Percentiles rank a stretch among this genome's conserved stretches.
Conservation (phyloP, 2,113 vertebrate genomes). For the Lanius ludovicianus region DNA sequence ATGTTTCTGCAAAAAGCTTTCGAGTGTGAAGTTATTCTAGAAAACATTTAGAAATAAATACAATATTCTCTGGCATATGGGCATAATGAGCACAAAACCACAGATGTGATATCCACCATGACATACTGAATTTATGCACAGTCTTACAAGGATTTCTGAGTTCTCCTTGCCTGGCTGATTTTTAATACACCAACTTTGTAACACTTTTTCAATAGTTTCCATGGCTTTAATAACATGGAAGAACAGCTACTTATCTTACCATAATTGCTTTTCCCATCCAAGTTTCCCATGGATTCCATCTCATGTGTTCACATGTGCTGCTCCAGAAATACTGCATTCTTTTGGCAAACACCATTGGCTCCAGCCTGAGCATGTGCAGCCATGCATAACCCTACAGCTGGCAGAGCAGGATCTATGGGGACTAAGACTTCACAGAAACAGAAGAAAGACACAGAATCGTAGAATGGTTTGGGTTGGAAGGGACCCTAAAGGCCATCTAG, state of each 20-base stretch:
- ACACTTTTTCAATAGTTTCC: background rate
- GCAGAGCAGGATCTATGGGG: background rate
- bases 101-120: background rate
- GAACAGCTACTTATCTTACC: background rate
- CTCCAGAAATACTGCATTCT: background rate
- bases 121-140: background rate
- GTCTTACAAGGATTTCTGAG: background rate
- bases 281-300: background rate
- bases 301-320: background rate
- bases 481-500: background rate
- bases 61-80: background rate
- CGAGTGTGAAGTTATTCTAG: background rate
- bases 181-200: background rate
- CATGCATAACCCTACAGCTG: background rate
- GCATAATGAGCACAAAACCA: background rate
- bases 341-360: background rate
- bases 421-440: background rate
- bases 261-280: background rate
- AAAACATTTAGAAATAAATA: background rate
- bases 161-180: background rate
- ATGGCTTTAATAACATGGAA: background rate
- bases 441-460: background rate
- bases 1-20: background rate
- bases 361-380: background rate
- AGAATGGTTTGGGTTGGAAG: background rate